Conservation (phyloP, 1,140 invertebrate genomes). For the Battus philenor region DNA sequence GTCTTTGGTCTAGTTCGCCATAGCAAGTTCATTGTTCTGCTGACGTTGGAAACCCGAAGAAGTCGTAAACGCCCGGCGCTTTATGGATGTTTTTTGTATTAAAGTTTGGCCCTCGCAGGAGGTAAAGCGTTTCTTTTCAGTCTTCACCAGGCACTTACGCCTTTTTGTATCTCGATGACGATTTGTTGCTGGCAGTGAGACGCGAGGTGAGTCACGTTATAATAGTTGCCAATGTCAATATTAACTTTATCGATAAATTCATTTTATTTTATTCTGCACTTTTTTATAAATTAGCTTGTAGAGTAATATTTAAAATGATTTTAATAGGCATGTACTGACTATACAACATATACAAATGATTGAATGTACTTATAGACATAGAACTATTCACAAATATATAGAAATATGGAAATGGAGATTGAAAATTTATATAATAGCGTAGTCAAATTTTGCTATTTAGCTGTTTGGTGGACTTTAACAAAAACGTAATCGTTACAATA, state of each 20-base stretch:
- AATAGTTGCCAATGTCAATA: slow-evolving; percentile 39
- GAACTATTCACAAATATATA: no score
- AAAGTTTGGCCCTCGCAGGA: slow-evolving; percentile 42
- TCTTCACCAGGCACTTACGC: slow-evolving; percentile 48
- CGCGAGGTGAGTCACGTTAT: slow-evolving; percentile 68
- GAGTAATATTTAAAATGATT: no score
- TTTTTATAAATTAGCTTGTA: background rate
- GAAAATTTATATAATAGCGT: no score
- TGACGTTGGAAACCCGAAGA: slow-evolving; percentile 20
- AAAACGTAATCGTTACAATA: no score
- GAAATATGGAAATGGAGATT: no score
- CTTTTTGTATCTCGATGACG: slow-evolving; percentile 43
- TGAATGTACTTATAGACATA: no score
- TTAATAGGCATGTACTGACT: no score
- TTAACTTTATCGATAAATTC: slow-evolving; percentile 38
- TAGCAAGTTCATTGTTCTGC: slow-evolving; percentile 70
- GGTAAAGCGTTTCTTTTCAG: slow-evolving; percentile 53
- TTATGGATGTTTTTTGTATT: slow-evolving; percentile 42
- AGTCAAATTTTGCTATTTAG: no score
- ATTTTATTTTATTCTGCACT: background rate
- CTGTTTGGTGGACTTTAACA: no score
- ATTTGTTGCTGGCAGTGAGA: slow-evolving; percentile 72
- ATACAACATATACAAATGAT: no score
- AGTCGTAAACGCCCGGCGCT: slow-evolving; percentile 54
- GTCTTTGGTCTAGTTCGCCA: slow-evolving; percentile 71